A percentile compares a stretch with the other conserved stretches of the same genome.
Evolutionary conservation across 2,888 invertebrate genomes (phyloP).

Genomic region (Euzetes globulus): DNA sequence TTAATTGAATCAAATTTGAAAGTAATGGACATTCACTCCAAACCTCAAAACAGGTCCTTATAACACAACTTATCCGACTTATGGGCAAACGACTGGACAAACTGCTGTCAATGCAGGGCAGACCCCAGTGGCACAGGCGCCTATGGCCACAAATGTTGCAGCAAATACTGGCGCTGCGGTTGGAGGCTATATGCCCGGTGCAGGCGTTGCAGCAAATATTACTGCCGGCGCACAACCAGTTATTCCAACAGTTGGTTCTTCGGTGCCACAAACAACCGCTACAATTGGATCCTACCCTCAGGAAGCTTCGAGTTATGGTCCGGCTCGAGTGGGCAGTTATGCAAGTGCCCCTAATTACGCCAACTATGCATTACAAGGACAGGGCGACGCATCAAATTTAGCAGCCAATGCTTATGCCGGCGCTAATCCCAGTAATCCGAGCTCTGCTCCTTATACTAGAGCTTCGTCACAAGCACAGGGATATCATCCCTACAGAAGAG

Average conservation of each 20-base stretch:
- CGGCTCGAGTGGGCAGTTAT: slow-evolving; percentile 35
- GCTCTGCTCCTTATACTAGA: neutral
- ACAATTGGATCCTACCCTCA: slow-evolving; percentile 40
- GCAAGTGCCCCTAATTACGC: slow-evolving; percentile 1
- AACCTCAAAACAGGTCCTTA: neutral
- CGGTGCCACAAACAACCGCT: neutral
- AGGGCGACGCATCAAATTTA: neutral
- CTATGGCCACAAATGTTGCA: no score
- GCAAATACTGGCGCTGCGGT: neutral
- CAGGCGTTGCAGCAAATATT: neutral
- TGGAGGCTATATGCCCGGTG: neutral
- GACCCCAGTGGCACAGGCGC: neutral
- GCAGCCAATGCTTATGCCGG: neutral
- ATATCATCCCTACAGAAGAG: slow-evolving; percentile 3
- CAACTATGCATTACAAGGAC: slow-evolving; percentile 1
- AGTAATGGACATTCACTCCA: neutral
- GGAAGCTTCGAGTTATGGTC: slow-evolving; percentile 40
- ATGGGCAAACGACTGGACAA: neutral
- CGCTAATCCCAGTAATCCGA: neutral
- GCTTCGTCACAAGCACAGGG: neutral
- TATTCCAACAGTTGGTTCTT: neutral
- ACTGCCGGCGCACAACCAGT: neutral
- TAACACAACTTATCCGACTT: neutral
- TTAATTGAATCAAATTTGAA: neutral
- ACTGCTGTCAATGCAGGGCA: neutral